A percentile compares a stretch with the other conserved stretches of the same genome.
Conservation (phyloP, 2,797 vertebrate species). For the Cyprinella venusta region DNA sequence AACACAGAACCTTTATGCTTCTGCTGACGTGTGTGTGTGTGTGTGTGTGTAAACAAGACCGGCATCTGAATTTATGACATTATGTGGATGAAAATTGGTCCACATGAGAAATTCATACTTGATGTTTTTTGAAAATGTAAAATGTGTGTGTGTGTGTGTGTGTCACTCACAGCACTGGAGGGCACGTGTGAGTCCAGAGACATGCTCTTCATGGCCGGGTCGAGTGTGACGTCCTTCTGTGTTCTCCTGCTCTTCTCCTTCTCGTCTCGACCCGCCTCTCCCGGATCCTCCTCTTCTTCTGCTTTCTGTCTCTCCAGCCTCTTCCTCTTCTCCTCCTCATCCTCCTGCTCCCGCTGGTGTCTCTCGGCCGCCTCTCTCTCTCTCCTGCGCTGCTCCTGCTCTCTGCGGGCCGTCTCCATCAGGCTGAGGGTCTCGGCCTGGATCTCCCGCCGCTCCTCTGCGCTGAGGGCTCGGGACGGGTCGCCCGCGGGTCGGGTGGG, state of each 20-base stretch:
- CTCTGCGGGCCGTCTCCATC: conserved; percentile 81
- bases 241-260: conserved; percentile 71
- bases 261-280: conserved; percentile 68
- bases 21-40: too few relatives aligned
- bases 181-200: conserved; percentile 77
- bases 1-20: too few relatives aligned
- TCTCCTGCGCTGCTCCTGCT: conserved; percentile 80
- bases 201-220: conserved; percentile 73
- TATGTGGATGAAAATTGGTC: too few relatives aligned
- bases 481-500: conserved; percentile 63
- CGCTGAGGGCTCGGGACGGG: conserved; percentile 69
- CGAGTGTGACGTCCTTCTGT: conserved; percentile 70
- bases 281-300: conserved; percentile 54
- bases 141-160: background rate
- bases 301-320: conserved; percentile 57
- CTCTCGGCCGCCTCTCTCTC: conserved; percentile 68
- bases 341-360: conserved; percentile 68
- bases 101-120: too few relatives aligned
- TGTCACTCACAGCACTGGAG: conserved; percentile 70
- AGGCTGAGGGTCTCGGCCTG: conserved; percentile 77
- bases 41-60: too few relatives aligned
- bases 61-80: too few relatives aligned
- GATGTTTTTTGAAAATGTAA: too few relatives aligned
- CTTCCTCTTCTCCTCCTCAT: conserved; percentile 74
- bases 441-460: conserved; percentile 83